phyloP scores from a whole-genome alignment of 2,113 vertebrate species.

The Uropsilus gracilis region DNA sequence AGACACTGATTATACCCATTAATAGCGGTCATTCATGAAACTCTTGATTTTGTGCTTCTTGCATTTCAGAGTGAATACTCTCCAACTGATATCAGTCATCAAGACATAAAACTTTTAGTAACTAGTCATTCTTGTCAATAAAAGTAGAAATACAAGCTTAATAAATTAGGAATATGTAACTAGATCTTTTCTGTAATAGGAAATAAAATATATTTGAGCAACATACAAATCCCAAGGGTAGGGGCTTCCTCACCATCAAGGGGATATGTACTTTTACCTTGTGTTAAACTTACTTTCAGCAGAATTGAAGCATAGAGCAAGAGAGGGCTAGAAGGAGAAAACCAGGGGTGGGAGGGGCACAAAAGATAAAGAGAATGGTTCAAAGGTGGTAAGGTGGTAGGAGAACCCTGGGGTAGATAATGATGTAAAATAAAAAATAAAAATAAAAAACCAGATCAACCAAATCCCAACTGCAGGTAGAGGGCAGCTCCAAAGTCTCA shows the following conservation, averaged over 20 bases:
- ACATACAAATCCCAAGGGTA: neutral
- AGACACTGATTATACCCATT: slow-evolving; percentile 11
- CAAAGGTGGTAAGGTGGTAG: no score
- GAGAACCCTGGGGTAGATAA: no score
- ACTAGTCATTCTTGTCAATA: neutral
- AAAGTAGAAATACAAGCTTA: slow-evolving; percentile 1
- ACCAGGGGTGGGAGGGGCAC: no score
- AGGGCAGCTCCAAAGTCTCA: neutral
- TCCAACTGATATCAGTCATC: neutral
- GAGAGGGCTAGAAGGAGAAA: no score
- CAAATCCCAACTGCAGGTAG: neutral
- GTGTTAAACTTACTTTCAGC: no score
- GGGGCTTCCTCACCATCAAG: neutral
- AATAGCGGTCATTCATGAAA: slow-evolving; percentile 24
- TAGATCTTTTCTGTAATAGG: neutral
- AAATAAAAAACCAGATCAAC: no score
- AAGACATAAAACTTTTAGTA: neutral
- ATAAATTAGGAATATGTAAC: slow-evolving; percentile 18
- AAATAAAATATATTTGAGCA: neutral
- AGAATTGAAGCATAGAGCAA: no score
- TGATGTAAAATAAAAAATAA: no score
- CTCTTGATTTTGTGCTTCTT: neutral
- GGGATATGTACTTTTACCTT: neutral
- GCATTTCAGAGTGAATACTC: slow-evolving; percentile 6
- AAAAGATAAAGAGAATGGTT: no score